These are phyloP conservation scores for Gopherus flavomarginatus DNA, from an alignment of 2,113 vertebrate genomes.

Conservation along the genomic window DNA sequence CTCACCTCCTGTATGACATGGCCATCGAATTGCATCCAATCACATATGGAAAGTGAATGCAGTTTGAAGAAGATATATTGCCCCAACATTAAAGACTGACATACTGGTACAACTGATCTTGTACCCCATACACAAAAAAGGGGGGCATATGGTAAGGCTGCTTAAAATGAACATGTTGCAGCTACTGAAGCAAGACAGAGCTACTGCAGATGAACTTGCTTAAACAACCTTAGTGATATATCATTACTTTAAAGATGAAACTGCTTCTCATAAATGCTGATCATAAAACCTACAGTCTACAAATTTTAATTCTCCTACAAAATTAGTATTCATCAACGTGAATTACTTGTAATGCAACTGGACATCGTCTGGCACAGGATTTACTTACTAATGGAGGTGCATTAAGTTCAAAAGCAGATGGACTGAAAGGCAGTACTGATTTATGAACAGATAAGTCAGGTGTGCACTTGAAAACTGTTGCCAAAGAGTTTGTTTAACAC, in stretches of 20 bases:
- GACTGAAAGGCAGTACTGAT: slow-evolving; percentile 14
- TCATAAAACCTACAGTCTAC: neutral
- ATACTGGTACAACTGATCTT: neutral
- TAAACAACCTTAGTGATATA: neutral
- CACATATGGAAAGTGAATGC: neutral
- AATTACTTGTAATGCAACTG: slow-evolving; percentile 38
- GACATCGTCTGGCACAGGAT: slow-evolving; percentile 6
- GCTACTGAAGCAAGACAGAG: neutral
- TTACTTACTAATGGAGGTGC: neutral
- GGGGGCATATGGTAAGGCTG: neutral
- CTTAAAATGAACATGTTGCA: neutral
- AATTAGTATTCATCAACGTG: slow-evolving; percentile 40
- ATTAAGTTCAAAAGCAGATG: slow-evolving; percentile 27
- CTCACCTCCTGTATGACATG: neutral
- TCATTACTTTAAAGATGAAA: neutral
- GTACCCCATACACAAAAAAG: neutral
- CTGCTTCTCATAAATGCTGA: neutral
- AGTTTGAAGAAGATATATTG: neutral
- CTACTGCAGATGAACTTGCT: neutral
- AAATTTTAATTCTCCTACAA: neutral
- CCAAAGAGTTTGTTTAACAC: neutral
- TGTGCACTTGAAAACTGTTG: slow-evolving; percentile 8
- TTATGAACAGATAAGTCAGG: neutral
- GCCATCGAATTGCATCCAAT: neutral
- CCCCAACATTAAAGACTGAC: neutral